Percentiles rank a stretch among this genome's conserved stretches.
These are phyloP conservation scores for Drosophila nannoptera DNA, from an alignment of 1,140 invertebrate species.

Conservation along the genomic window DNA sequence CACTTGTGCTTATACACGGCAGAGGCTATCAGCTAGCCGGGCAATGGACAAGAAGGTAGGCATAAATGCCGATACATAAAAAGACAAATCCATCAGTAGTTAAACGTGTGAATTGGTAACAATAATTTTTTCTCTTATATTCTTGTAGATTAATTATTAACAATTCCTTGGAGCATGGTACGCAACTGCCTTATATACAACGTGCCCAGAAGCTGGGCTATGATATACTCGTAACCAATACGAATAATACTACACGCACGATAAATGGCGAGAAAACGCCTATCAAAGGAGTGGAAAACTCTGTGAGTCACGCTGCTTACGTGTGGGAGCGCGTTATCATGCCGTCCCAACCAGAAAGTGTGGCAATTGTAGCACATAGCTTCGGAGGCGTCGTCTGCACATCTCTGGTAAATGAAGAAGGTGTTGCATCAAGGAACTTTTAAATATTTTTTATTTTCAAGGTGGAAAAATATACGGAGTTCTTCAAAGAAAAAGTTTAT, in stretches of 20 bases:
- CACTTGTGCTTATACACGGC: constrained; percentile 89
- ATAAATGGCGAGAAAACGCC: constrained; percentile 55
- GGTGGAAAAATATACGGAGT: constrained; percentile 74
- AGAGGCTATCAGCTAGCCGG: constrained; percentile 88
- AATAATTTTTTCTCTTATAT: neutral
- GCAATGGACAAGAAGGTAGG: constrained; percentile 87
- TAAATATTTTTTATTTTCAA: constrained; percentile 58
- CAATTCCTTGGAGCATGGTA: constrained; percentile 85
- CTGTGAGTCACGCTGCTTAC: constrained; percentile 83
- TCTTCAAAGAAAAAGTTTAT: constrained; percentile 83
- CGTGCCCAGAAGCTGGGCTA: constrained; percentile 83
- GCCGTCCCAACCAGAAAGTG: constrained; percentile 81
- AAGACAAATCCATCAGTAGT: no score
- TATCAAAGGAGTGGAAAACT: constrained; percentile 80
- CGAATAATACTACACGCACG: constrained; percentile 84
- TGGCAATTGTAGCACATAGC: constrained; percentile 88
- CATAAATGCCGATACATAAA: no score
- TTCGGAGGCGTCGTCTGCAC: constrained; percentile 85
- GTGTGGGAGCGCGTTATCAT: constrained; percentile 86
- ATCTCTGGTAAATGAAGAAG: constrained; percentile 80
- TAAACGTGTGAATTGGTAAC: no score
- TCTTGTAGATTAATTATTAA: constrained; percentile 87
- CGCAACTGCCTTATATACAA: constrained; percentile 87
- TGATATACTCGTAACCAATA: constrained; percentile 86
- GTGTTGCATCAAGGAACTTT: no score